These are phyloP conservation scores for Columba livia DNA, from an alignment of 2,113 vertebrate species.

Conservation along the genomic window DNA sequence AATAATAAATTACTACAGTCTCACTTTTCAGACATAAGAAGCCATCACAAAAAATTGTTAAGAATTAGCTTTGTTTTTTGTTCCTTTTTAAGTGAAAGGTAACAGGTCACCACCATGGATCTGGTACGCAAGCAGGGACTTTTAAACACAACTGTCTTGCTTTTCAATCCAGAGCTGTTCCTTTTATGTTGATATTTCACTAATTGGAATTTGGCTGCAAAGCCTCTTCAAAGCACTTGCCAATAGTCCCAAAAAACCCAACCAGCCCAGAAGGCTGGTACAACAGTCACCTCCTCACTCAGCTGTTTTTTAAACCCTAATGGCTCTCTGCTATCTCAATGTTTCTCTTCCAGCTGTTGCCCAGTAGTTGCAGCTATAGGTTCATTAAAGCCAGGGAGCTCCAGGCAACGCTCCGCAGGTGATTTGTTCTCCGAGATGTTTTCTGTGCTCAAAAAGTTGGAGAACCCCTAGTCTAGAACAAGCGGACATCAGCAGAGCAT, in stretches of 20 bases:
- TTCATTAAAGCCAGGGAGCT: neutral
- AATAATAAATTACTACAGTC: neutral
- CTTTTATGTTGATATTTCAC: neutral
- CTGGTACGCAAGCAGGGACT: neutral
- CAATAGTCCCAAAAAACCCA: neutral
- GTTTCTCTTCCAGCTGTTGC: neutral
- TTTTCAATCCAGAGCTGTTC: neutral
- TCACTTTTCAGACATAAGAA: neutral
- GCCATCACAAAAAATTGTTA: neutral
- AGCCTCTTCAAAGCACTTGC: neutral
- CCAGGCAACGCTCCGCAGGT: neutral
- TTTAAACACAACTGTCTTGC: neutral
- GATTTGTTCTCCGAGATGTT: neutral
- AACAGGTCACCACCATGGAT: neutral
- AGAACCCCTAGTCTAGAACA: neutral
- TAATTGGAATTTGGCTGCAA: neutral
- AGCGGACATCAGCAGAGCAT: neutral
- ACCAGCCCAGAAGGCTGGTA: neutral
- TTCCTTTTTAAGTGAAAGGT: neutral
- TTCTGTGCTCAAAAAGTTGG: neutral
- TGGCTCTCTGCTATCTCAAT: neutral
- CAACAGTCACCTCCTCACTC: neutral
- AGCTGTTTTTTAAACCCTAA: neutral
- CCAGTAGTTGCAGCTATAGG: neutral
- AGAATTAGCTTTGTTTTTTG: neutral